Percentiles rank a stretch among this genome's conserved stretches.
Conservation (phyloP, 2,113 vertebrate genomes). For the Paralichthys olivaceus region DNA sequence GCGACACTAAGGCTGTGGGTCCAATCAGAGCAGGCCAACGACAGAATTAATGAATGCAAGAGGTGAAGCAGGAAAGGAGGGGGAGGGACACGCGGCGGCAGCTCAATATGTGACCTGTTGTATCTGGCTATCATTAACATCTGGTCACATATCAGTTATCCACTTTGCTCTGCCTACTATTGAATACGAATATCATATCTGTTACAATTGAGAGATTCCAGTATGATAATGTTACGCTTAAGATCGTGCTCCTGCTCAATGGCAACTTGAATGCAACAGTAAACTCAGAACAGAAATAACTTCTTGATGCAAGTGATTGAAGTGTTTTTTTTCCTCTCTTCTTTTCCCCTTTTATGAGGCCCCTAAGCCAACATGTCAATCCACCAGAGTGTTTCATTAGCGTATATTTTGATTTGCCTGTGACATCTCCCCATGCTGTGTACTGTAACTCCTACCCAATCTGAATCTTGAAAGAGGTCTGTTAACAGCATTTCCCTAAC, state of each 20-base stretch:
- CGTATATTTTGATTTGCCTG: conserved; percentile 71
- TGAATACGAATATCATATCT: conserved; percentile 46
- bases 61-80: conserved; percentile 28
- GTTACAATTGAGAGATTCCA: conserved; percentile 22
- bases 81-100: conserved; percentile 19
- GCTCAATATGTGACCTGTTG: conserved; percentile 74
- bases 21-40: conserved; percentile 64
- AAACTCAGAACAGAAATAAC: conserved; percentile 63
- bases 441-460: conserved; percentile 66
- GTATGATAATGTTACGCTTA: conserved; percentile 11
- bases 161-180: conserved; percentile 26
- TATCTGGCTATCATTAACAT: conserved; percentile 67
- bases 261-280: conserved; percentile 25
- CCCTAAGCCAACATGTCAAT: conserved; percentile 72
- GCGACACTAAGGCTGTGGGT: conserved; percentile 38
- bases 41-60: conserved; percentile 68
- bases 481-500: conserved; percentile 74
- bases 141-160: conserved; percentile 67
- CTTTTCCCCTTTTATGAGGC: conserved; percentile 57
- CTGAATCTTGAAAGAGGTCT: conserved; percentile 67
- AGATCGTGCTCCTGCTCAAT: conserved; percentile 30
- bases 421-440: conserved; percentile 75
- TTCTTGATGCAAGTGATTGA: conserved; percentile 69
- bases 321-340: conserved; percentile 41
- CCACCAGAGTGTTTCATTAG: conserved; percentile 77